Base-by-base conservation (phyloP, 2,113 vertebrate genomes). In the Lagopus leucura region DNA sequence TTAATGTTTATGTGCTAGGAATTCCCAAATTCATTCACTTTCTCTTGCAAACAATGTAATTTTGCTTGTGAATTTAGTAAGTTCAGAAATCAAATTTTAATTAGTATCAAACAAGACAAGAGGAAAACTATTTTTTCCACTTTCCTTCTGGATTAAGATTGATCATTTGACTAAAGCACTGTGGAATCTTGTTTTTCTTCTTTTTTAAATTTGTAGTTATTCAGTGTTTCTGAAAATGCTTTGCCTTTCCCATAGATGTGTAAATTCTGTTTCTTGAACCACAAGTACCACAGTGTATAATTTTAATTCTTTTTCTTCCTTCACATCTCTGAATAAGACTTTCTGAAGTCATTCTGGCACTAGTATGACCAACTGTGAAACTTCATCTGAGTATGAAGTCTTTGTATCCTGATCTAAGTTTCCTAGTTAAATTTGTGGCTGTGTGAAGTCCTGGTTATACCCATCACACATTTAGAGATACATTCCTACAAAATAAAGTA, bases 1-100 rank as follows among this genome's bases (percentile, higher is more conserved):
- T 96, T 90, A 88, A 91, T 70, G 13, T 15, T 95, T 87, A 82
- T 82, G 66, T 96, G 55, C 88, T 87, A 75, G 42, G 89, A 96
- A 81, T 96, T 88, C 65, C 79, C 70, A 94, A 88, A 52, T 69
- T 93, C 24, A 82, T 89, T 80, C 22, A 27, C 88, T 79, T 95
- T 77, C 45, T 91, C 45, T 95, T 80, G 69, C 70, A 80, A 74
- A 73, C 60, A 94, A 87, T 75, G 86, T 54, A 78, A 88, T 82
- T 94, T 74, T 89, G 78, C 81, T 95, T 57, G 47, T 74, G 84
- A 89, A 90, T 94, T 92, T 85, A 75, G 72, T 90, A 90, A 70
- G 34, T 40, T 61, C 45, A 43, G 13, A 13, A 91, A 81, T 34
- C 32, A 60, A 43, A 72, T 61, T 72, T 71, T 61, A 72, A 85